phyloP scores from a whole-genome alignment of 2,113 vertebrate species.

The Malurus alboscapulatus region DNA sequence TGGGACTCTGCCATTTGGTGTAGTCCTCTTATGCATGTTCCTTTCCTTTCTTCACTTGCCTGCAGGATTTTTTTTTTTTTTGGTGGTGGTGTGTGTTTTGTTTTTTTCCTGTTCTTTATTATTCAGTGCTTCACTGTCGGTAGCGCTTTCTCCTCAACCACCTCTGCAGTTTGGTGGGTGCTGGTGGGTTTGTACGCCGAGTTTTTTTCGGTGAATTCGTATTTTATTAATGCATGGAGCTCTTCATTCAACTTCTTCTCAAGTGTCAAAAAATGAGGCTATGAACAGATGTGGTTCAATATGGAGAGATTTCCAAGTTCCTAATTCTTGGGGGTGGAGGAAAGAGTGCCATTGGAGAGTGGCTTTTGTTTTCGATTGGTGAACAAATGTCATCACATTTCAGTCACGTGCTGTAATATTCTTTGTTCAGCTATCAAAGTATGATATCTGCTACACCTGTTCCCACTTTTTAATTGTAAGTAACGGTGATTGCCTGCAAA shows the following conservation, averaged over 20 bases:
- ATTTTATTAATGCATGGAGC: constrained; percentile 45
- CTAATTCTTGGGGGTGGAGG: constrained; percentile 72
- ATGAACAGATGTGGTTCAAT: constrained; percentile 65
- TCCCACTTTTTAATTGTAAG: constrained; percentile 64
- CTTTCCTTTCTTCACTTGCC: constrained; percentile 73
- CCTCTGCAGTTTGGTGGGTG: constrained; percentile 54
- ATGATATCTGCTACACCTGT: constrained; percentile 64
- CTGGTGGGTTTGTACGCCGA: constrained; percentile 38
- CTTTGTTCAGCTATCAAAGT: constrained; percentile 78
- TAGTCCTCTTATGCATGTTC: constrained; percentile 66
- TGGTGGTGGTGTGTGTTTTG: neutral
- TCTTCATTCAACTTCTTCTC: constrained; percentile 59
- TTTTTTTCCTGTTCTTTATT: constrained; percentile 42
- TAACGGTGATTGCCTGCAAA: constrained; percentile 38
- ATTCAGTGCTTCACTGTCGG: constrained; percentile 53
- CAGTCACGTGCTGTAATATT: constrained; percentile 76
- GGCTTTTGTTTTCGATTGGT: constrained; percentile 78
- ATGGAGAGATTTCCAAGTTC: constrained; percentile 76
- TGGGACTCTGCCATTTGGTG: constrained; percentile 78
- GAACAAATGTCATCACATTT: constrained; percentile 78
- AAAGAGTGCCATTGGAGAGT: constrained; percentile 65
- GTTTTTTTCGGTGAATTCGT: constrained; percentile 36
- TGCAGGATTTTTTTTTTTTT: neutral
- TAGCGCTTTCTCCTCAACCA: constrained; percentile 44
- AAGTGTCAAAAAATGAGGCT: constrained; percentile 70